Conservation (phyloP, 2,888 invertebrate genomes). For the Limnephilus lunatus region DNA sequence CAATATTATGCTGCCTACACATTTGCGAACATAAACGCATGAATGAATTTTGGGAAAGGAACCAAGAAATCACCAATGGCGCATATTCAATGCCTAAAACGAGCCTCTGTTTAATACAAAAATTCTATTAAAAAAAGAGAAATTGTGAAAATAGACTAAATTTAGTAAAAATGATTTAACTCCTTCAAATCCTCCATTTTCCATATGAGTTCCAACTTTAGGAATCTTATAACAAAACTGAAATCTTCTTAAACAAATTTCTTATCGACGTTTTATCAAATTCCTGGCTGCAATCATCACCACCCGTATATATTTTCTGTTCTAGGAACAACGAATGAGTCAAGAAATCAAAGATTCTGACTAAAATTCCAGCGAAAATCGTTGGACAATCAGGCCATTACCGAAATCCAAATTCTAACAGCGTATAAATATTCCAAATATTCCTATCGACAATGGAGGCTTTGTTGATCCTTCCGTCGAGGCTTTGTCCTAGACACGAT, state of each 20-base stretch:
- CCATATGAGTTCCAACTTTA: no score
- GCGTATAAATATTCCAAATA: constrained; percentile 8
- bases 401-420: background rate
- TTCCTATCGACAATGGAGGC: constrained; percentile 16
- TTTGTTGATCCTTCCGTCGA: constrained; percentile 33
- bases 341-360: background rate
- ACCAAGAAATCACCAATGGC: no score
- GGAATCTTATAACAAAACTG: background rate
- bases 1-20: no score
- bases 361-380: constrained; percentile 12
- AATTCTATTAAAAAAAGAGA: no score
- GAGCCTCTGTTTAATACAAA: no score
- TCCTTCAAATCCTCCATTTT: no score
- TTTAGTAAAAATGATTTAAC: no score
- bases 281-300: constrained; percentile 6
- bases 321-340: constrained; percentile 8
- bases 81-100: no score
- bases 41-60: no score
- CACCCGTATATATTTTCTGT: background rate
- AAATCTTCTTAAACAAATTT: background rate
- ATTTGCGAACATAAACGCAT: no score
- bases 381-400: background rate
- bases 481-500: constrained; percentile 29
- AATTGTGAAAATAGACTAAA: no score
- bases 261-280: background rate